phyloP scores from a whole-genome alignment of 1,140 invertebrate genomes.

The Thereuonema tuberculata region DNA sequence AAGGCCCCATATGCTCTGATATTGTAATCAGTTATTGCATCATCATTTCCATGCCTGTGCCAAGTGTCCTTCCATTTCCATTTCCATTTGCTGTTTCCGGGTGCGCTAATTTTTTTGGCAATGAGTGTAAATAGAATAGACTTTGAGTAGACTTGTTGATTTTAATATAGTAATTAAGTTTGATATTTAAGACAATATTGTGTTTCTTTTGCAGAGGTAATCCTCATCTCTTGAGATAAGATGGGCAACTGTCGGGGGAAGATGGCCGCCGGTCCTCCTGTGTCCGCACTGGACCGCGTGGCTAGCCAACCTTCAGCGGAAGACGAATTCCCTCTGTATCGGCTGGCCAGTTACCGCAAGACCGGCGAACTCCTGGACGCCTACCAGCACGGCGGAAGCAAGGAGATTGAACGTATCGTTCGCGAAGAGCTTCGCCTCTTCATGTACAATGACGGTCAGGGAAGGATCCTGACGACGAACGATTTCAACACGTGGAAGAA shows the following conservation, averaged over 20 bases:
- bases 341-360: constrained; percentile 77
- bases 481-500: constrained; percentile 90
- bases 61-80: too few relatives aligned
- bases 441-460: constrained; percentile 79
- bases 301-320: constrained; percentile 29
- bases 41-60: too few relatives aligned
- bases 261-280: neutral
- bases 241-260: neutral
- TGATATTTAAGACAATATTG: too few relatives aligned
- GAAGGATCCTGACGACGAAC: constrained; percentile 68
- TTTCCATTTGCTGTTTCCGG: too few relatives aligned
- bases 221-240: too few relatives aligned
- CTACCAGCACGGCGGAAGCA: constrained; percentile 51
- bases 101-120: too few relatives aligned
- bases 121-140: too few relatives aligned
- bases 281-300: neutral
- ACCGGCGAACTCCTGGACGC: constrained; percentile 40
- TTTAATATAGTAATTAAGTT: too few relatives aligned
- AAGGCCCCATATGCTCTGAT: too few relatives aligned
- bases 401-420: constrained; percentile 66
- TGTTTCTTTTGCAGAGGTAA: too few relatives aligned
- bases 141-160: too few relatives aligned
- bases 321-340: constrained; percentile 70
- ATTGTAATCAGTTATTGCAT: too few relatives aligned
- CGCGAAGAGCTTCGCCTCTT: constrained; percentile 73